phyloP scores from a whole-genome alignment of 2,113 vertebrate genomes.

The Ochotona princeps region DNA sequence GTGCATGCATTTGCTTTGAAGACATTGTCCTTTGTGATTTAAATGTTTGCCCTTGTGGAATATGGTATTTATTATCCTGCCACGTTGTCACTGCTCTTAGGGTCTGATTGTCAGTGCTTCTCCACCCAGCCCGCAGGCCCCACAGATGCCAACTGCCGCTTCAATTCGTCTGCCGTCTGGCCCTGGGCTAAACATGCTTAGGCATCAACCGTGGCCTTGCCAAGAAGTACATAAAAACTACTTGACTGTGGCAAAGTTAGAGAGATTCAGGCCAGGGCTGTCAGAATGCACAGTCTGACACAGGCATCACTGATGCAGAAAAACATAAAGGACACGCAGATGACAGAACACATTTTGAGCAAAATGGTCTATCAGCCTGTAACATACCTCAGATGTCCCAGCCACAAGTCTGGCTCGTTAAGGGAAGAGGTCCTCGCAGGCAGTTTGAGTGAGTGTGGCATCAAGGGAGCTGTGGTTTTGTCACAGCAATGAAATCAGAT shows the following conservation, averaged over 20 bases:
- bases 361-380: constrained; percentile 29
- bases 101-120: background rate
- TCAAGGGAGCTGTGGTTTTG: background rate
- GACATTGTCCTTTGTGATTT: background rate
- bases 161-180: background rate
- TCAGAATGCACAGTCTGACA: constrained; percentile 46
- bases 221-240: constrained; percentile 44
- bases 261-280: constrained; percentile 30
- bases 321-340: constrained; percentile 60
- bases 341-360: constrained; percentile 53
- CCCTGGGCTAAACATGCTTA: background rate
- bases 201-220: background rate
- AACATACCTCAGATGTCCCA: background rate
- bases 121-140: background rate
- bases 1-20: background rate
- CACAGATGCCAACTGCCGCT: background rate
- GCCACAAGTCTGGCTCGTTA: background rate
- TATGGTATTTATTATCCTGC: too few relatives aligned
- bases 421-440: background rate
- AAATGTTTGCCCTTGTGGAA: background rate
- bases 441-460: background rate
- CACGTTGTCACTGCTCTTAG: background rate
- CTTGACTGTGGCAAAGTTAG: constrained; percentile 18
- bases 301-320: constrained; percentile 41
- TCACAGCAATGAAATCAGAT: constrained; percentile 14